A percentile compares a stretch with the other conserved stretches of the same genome.
These are phyloP conservation scores for Pollenia griseotomentosa DNA, from an alignment of 2,888 invertebrate species.

Conservation along the genomic window DNA sequence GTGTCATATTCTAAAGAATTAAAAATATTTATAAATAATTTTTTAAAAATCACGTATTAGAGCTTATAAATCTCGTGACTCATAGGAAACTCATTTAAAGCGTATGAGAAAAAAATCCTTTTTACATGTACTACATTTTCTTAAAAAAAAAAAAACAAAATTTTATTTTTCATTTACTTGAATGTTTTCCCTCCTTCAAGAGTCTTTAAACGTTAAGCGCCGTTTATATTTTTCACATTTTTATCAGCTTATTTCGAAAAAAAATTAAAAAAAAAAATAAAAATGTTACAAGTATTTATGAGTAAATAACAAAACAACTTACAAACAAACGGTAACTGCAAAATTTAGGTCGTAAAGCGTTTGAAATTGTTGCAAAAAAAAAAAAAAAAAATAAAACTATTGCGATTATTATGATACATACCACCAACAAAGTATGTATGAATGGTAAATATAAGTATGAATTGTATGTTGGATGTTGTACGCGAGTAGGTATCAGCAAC, in stretches of 20 bases:
- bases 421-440: constrained; percentile 32
- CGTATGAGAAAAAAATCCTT: constrained; percentile 6
- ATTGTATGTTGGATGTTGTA: constrained; percentile 42
- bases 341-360: constrained; percentile 55
- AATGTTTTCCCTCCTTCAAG: constrained; percentile 15
- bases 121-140: constrained; percentile 1
- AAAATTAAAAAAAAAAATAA: constrained; percentile 6
- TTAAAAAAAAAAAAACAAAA: not conserved
- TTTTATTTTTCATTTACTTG: constrained; percentile 33
- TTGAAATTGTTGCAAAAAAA: constrained; percentile 44
- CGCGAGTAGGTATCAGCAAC: not conserved
- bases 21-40: not conserved
- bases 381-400: constrained; percentile 15
- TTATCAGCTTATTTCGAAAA: constrained; percentile 38
- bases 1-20: not conserved
- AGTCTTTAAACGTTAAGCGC: constrained; percentile 7
- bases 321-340: constrained; percentile 29
- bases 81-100: not conserved
- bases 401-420: constrained; percentile 47
- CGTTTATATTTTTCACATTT: constrained; percentile 28
- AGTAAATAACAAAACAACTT: constrained; percentile 44
- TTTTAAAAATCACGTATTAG: not conserved
- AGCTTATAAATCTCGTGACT: not conserved
- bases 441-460: not conserved
- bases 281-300: constrained; percentile 46